These are phyloP conservation scores for Toxotes chatareus DNA, from an alignment of 2,113 vertebrate genomes.

Conservation along the genomic window DNA sequence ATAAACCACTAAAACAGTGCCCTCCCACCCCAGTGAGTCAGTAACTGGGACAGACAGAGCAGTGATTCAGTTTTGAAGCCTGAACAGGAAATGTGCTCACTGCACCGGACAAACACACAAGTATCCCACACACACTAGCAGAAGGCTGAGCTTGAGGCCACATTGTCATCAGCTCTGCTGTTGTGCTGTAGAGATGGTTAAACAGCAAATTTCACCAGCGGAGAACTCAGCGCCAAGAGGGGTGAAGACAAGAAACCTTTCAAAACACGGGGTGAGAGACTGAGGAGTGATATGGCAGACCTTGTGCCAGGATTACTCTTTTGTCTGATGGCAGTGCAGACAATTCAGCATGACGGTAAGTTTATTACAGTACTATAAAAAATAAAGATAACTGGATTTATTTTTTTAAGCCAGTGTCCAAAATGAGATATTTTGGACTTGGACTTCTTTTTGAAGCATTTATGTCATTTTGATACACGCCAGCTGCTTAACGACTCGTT, in stretches of 20 bases:
- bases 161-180: constrained; percentile 13
- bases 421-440: not conserved
- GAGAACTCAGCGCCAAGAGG: constrained; percentile 22
- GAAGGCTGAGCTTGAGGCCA: constrained; percentile 38
- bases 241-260: not conserved
- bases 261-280: not conserved
- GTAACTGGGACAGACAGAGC: constrained; percentile 48
- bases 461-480: not conserved
- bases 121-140: constrained; percentile 1
- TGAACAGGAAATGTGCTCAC: constrained; percentile 69
- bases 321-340: constrained; percentile 64
- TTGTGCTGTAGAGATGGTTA: constrained; percentile 49
- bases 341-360: constrained; percentile 74
- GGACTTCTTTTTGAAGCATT: not conserved
- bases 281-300: constrained; percentile 51
- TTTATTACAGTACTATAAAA: not conserved
- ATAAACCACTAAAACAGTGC: not conserved
- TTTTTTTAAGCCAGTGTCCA: not conserved
- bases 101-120: constrained; percentile 25
- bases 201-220: constrained; percentile 23
- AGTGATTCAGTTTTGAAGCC: constrained; percentile 67
- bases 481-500: not conserved
- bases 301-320: constrained; percentile 66
- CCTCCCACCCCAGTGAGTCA: constrained; percentile 56
- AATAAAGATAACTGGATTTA: not conserved